phyloP scores from a whole-genome alignment of 2,888 invertebrate species.

The Napeogenes inachia region DNA sequence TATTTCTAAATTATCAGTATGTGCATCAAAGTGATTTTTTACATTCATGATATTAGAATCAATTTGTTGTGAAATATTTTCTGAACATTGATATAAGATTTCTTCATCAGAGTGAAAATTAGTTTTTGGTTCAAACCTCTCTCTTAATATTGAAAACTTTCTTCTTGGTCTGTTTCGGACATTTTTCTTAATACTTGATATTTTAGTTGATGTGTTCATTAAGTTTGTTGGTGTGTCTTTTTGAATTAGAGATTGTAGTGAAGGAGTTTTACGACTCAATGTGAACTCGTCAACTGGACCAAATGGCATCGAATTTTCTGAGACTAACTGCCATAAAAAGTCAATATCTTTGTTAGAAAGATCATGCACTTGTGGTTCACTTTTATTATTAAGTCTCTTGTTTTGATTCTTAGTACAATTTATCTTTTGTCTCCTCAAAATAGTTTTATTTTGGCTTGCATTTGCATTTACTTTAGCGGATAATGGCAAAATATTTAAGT shows the following conservation, averaged over 20 bases:
- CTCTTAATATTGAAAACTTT: conserved; percentile 78
- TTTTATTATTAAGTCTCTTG: conserved; percentile 49
- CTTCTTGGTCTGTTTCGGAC: conserved; percentile 67
- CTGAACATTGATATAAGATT: conserved; percentile 60
- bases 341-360: conserved; percentile 67
- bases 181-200: conserved; percentile 60
- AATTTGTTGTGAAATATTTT: conserved; percentile 46
- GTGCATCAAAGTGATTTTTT: conserved; percentile 46
- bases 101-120: conserved; percentile 68
- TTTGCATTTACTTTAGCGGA: conserved; percentile 35
- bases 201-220: conserved; percentile 48
- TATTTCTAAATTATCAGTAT: conserved; percentile 32
- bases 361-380: conserved; percentile 52
- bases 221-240: conserved; percentile 52
- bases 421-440: conserved; percentile 49
- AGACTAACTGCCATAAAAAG: conserved; percentile 67
- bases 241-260: conserved; percentile 67
- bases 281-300: conserved; percentile 56
- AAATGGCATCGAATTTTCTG: conserved; percentile 54
- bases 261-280: conserved; percentile 59
- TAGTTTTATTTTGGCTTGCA: conserved; percentile 44
- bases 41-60: conserved; percentile 48
- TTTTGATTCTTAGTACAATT: conserved; percentile 43
- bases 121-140: conserved; percentile 75
- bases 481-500: conserved; percentile 38